These are phyloP conservation scores for Acinonyx jubatus DNA, from an alignment of 2,113 vertebrate species.

Conservation along the genomic window DNA sequence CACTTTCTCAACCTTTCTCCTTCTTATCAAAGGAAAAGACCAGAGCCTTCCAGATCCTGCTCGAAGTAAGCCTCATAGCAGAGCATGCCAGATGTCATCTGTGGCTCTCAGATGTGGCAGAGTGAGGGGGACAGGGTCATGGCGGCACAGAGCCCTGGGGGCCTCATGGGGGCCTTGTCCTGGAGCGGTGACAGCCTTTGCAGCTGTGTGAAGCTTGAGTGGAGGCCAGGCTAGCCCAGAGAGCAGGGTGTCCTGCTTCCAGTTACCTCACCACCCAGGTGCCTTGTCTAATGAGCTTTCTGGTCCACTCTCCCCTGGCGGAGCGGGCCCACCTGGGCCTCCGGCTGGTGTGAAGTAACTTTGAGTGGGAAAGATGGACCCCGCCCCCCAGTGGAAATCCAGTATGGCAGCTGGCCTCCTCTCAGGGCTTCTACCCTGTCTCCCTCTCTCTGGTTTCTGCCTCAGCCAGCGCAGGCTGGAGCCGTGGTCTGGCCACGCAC, in stretches of 20 bases:
- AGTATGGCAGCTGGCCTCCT: background rate
- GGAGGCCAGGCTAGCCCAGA: background rate
- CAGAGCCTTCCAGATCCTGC: background rate
- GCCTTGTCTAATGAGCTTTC: background rate
- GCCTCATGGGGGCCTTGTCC: background rate
- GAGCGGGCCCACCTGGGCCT: background rate
- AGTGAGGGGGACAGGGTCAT: too few relatives aligned
- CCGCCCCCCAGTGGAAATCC: background rate
- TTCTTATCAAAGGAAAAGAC: background rate
- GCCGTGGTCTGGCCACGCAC: too few relatives aligned
- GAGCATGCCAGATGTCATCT: background rate
- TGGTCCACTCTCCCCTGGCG: background rate
- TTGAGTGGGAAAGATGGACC: background rate
- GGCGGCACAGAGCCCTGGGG: background rate
- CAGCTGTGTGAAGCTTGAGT: too few relatives aligned
- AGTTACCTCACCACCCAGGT: fast-evolving
- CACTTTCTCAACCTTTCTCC: background rate
- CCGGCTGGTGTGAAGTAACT: background rate
- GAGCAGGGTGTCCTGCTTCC: background rate
- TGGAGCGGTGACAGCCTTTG: background rate
- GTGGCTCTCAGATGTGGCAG: background rate
- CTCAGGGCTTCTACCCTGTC: background rate
- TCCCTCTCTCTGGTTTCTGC: background rate
- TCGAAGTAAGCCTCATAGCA: background rate
- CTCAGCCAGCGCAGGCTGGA: background rate